phyloP scores from a whole-genome alignment of 2,888 invertebrate species.

The Megalurothrips usitatus region DNA sequence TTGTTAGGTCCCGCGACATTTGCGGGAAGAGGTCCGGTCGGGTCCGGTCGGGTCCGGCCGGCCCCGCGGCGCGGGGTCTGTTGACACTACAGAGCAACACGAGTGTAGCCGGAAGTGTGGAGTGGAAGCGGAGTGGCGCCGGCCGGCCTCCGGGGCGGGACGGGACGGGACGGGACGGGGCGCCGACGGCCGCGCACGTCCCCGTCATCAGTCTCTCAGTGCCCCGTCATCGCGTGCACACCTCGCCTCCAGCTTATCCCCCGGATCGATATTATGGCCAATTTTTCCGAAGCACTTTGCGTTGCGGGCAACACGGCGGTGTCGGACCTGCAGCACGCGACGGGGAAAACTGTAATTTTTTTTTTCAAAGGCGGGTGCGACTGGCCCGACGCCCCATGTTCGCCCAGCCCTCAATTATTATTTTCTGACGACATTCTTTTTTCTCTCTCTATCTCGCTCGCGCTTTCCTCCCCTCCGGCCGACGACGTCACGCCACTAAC shows the following conservation, averaged over 20 bases:
- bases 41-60: neutral
- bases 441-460: no score
- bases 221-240: neutral
- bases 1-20: no score
- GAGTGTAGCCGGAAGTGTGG: neutral
- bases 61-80: neutral
- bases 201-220: neutral
- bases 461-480: neutral
- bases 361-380: neutral
- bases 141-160: neutral
- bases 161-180: no score
- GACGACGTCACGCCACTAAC: no score
- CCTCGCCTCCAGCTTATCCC: neutral
- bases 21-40: no score
- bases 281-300: neutral
- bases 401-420: no score
- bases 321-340: no score
- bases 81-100: constrained; percentile 4
- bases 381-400: no score
- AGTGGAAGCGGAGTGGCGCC: neutral
- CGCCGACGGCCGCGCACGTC: neutral
- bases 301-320: neutral
- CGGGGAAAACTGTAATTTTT: no score
- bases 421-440: no score
- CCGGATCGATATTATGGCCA: neutral